Evolutionary conservation across 2,113 vertebrate species (phyloP), one percentile per base, ranked within the genome.

Genomic region (Emydocephalus ijimae): DNA sequence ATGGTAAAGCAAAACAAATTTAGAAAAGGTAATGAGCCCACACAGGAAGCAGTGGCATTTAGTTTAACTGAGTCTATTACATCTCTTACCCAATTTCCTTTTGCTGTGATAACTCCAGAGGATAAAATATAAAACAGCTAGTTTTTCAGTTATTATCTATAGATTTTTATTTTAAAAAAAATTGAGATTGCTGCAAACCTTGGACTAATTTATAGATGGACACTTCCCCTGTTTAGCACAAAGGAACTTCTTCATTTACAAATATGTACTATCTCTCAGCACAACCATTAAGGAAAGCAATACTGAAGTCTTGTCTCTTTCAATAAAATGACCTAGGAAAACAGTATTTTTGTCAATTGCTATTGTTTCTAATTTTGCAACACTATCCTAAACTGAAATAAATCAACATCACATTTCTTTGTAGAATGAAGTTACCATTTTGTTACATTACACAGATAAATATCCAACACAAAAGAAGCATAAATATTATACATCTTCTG

Each of bases 161-260:
- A 29, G n/a, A 20, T 91, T 50, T 64, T n/a, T 85, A 95, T 93
- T 93, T 91, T 89, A 69, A 11, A 18, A 64, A 4, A 23, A 92
- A 91, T 29, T n/a, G 29, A 92, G 95, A 93, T 57, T 14, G 93
- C 88, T 93, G 85, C 74, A 93, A 43, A 93, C 50, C 59, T 96
- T n/a, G 8, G 39, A 61, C 90, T 87, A 94, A 55, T 85, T 93
- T 95, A 11, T 91, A 92, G 29, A 89, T 1, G 5, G 21, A 8
- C 54, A 86, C 45, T 95, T 93, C 69, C 48, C 20, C 34, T 94
- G 93, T 95, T 94, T 92, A 81, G 69, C 64, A 89, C 29, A 74
- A 91, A 94, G 85, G 39, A 95, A 85, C 64, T 92, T 6, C 43
- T 88, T 23, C 7, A n/a, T 0, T 48, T 88, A 91, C 87, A 89